These are phyloP conservation scores for Flexamia atlantica DNA, from an alignment of 2,888 invertebrate genomes.

Conservation along the genomic window DNA sequence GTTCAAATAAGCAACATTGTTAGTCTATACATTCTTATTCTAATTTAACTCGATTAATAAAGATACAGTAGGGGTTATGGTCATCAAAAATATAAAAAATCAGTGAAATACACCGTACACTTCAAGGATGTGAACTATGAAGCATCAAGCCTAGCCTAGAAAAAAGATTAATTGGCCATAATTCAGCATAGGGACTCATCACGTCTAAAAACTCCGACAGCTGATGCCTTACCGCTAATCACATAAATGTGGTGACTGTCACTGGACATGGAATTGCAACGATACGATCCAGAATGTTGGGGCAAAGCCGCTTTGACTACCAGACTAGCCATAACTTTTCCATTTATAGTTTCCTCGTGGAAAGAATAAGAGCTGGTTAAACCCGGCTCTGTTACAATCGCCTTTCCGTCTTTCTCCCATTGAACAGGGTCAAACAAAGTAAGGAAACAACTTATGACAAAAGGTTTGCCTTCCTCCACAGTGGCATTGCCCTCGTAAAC, in stretches of 20 bases:
- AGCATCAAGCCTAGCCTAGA: slow-evolving; percentile 35
- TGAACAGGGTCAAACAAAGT: slow-evolving; percentile 68
- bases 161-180: slow-evolving; percentile 27
- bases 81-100: slow-evolving; percentile 15
- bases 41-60: slow-evolving; percentile 8
- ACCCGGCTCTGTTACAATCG: slow-evolving; percentile 62
- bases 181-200: slow-evolving; percentile 21
- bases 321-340: slow-evolving; percentile 62
- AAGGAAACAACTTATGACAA: slow-evolving; percentile 69
- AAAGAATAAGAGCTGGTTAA: slow-evolving; percentile 62
- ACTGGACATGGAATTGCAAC: slow-evolving; percentile 68
- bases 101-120: background rate
- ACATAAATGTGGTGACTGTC: slow-evolving; percentile 68
- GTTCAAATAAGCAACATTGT: background rate
- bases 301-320: slow-evolving; percentile 66
- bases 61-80: background rate
- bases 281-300: slow-evolving; percentile 69
- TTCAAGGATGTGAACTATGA: slow-evolving; percentile 9
- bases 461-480: slow-evolving; percentile 69
- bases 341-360: slow-evolving; percentile 58
- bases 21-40: slow-evolving; percentile 9
- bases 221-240: slow-evolving; percentile 69
- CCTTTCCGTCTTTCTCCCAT: slow-evolving; percentile 68
- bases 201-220: slow-evolving; percentile 11
- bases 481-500: slow-evolving; percentile 68